Evolutionary conservation across 1,140 invertebrate species (phyloP).

Genomic region (Drosophila mauritiana): DNA sequence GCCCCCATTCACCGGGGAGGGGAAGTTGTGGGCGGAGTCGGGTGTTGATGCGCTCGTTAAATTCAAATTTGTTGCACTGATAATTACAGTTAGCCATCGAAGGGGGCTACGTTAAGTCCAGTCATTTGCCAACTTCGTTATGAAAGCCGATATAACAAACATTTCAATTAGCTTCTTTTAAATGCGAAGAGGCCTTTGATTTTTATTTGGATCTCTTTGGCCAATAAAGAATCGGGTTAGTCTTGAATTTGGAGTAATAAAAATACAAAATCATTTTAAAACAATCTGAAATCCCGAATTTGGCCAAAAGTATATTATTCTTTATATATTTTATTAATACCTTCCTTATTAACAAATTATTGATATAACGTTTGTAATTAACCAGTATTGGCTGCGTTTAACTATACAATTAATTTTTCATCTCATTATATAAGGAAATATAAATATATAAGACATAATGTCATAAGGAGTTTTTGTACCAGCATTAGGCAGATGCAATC

Average conservation of each 20-base stretch:
- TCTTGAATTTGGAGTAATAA: background rate
- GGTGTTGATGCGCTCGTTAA: conserved; percentile 75
- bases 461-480: no score
- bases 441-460: no score
- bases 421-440: no score
- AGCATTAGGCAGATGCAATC: conserved; percentile 15
- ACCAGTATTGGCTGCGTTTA: no score
- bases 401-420: no score
- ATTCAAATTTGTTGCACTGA: conserved; percentile 77
- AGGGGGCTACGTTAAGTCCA: conserved; percentile 13
- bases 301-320: no score
- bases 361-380: no score
- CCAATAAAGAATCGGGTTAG: background rate
- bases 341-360: no score
- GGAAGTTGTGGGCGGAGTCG: conserved; percentile 20
- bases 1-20: conserved; percentile 14
- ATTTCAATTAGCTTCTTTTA: conserved; percentile 26
- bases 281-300: no score
- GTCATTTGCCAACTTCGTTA: conserved; percentile 23
- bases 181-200: background rate
- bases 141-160: conserved; percentile 8
- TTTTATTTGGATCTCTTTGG: conserved; percentile 4
- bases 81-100: conserved; percentile 53
- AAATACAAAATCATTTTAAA: background rate
- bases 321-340: no score